Base-by-base conservation (phyloP, 2,888 invertebrate genomes). In the Cyaniris semiargus region DNA sequence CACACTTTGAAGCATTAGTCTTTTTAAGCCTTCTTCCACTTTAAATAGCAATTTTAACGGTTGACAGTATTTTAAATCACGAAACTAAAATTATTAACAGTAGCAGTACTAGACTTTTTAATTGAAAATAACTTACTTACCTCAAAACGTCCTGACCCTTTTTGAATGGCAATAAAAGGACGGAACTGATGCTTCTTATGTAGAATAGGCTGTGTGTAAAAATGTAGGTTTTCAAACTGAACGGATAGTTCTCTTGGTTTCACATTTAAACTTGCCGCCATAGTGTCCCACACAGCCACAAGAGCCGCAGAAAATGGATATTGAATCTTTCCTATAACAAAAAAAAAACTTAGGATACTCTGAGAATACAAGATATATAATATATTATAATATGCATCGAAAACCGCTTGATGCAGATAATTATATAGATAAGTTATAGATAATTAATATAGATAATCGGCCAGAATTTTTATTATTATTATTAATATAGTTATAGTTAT, bases 271-370 rank as follows among this genome's bases (percentile, higher is more conserved):
- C 53, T 75, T 1, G 13, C 10, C n/a, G 48, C 15, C 31, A 53
- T 7, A 10, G 75, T 75, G n/a, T 75, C 53, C 75, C 75, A 75
- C 23, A 75, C 75, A 6, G 75, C 15, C 21, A 75, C 56, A n/a
- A 75, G 75, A 48, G 75, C 56, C 3, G 75, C 75, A 13, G 75
- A 21, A 75, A 53, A 75, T 23, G 75, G 75, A 75, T 75, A 75
- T n/a, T 23, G 27, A n/a, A 21, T 53, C 27, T 75, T 75, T 27
- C 75, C 75, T 75, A 10, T 23, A 75, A 75, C 53, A 21, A 58
- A 8, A 23, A 21, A 8, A 31, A 31, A 31, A 3, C 5, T 31
- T 4, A 31, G 0, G 31, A 31, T 31, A n/a, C n/a, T n/a, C n/a
- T n/a, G n/a, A n/a, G n/a, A n/a, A n/a, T n/a, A n/a, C n/a, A n/a